Evolutionary conservation across 1,140 invertebrate species (phyloP).

Genomic region (Neodiprion pinetum): DNA sequence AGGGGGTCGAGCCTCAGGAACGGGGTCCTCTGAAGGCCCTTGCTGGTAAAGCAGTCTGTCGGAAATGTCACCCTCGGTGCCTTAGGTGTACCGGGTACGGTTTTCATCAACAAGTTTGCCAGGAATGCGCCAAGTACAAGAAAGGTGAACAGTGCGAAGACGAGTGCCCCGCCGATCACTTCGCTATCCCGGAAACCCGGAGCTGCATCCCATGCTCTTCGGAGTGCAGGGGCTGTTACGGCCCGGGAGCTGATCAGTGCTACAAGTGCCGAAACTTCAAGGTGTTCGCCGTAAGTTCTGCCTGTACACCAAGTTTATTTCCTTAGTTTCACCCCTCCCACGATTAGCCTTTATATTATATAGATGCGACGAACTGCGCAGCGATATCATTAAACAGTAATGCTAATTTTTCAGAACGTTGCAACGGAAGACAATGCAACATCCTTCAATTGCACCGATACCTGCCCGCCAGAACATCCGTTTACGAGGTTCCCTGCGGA

Average conservation of each 20-base stretch:
- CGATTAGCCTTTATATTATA: not conserved
- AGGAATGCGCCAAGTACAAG: constrained; percentile 85
- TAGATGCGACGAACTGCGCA: not conserved
- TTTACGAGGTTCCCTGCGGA: constrained; percentile 80
- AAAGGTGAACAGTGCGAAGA: constrained; percentile 90
- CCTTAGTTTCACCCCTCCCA: not conserved
- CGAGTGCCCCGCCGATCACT: constrained; percentile 86
- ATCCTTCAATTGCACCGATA: constrained; percentile 85
- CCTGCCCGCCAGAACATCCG: constrained; percentile 80
- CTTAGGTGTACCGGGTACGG: constrained; percentile 88
- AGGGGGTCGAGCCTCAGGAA: constrained; percentile 81
- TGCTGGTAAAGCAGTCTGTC: constrained; percentile 83
- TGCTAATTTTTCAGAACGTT: constrained; percentile 55
- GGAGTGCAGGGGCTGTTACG: constrained; percentile 86
- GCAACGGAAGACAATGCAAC: constrained; percentile 67
- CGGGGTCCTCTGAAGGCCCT: constrained; percentile 71
- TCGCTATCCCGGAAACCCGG: constrained; percentile 75
- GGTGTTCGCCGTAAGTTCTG: constrained; percentile 68
- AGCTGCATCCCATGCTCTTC: constrained; percentile 80
- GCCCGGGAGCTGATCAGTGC: constrained; percentile 81
- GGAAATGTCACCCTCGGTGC: constrained; percentile 90
- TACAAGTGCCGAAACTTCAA: constrained; percentile 85
- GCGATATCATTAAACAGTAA: not conserved
- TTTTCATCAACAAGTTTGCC: constrained; percentile 83
- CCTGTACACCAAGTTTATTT: not conserved